Evolutionary conservation across 2,888 invertebrate species (phyloP).

Genomic region (Folsomia candida): DNA sequence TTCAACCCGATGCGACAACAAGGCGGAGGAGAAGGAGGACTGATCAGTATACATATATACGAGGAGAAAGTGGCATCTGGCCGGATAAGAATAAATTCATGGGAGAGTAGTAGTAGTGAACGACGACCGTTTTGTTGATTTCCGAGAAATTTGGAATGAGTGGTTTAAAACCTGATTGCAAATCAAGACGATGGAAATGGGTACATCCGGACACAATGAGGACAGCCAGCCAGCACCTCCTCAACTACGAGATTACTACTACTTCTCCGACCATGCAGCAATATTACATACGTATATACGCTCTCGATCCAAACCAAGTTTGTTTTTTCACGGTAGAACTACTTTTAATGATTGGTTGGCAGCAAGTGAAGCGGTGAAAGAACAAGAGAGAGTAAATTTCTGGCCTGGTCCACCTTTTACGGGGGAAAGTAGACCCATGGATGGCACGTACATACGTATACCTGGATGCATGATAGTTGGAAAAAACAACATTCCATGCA

Average conservation of each 20-base stretch:
- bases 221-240: too few relatives aligned
- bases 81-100: too few relatives aligned
- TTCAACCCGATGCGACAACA: too few relatives aligned
- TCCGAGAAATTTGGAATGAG: not conserved
- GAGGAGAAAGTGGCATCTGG: too few relatives aligned
- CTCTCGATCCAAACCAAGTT: not conserved
- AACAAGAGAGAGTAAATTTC: not conserved
- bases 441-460: not conserved
- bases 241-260: too few relatives aligned
- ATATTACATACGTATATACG: not conserved
- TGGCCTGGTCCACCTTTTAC: not conserved
- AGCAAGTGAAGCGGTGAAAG: not conserved
- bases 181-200: not conserved
- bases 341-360: constrained; percentile 16
- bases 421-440: not conserved
- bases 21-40: too few relatives aligned
- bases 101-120: too few relatives aligned
- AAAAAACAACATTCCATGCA: constrained; percentile 6
- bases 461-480: too few relatives aligned
- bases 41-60: too few relatives aligned
- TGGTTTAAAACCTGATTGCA: not conserved
- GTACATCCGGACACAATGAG: not conserved
- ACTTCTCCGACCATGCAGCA: too few relatives aligned
- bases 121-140: not conserved
- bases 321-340: constrained; percentile 16